Percentiles rank a stretch among this genome's conserved stretches.
Conservation (phyloP, 2,797 vertebrate species). For the Coracias cyanogaster region DNA sequence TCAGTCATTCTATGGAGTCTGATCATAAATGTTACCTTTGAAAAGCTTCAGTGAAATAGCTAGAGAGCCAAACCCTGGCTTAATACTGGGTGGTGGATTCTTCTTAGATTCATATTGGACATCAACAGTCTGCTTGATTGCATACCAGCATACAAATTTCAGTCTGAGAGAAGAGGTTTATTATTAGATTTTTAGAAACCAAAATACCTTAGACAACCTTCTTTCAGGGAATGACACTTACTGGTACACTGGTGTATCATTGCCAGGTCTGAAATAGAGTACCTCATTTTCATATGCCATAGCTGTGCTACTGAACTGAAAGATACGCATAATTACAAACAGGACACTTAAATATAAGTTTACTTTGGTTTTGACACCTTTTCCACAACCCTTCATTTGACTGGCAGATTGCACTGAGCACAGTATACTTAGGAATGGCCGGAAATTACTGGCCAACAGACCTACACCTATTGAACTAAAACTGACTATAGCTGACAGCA, state of each 20-base stretch:
- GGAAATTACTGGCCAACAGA: background rate
- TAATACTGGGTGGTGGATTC: background rate
- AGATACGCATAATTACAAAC: background rate
- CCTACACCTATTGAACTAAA: background rate
- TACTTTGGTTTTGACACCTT: background rate
- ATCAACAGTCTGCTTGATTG: constrained; percentile 13
- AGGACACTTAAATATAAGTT: background rate
- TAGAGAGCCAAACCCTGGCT: constrained; percentile 50
- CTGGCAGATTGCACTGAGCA: background rate
- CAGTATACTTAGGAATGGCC: background rate
- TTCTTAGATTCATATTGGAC: constrained; percentile 13
- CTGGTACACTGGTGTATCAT: constrained; percentile 26
- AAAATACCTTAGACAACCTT: background rate
- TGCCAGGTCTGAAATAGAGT: constrained; percentile 56
- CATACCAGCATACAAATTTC: constrained; percentile 55
- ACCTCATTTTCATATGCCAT: constrained; percentile 71
- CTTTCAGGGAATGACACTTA: constrained; percentile 10
- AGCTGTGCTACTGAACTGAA: constrained; percentile 51
- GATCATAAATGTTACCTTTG: constrained; percentile 64
- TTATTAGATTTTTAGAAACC: background rate
- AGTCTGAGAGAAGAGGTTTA: constrained; percentile 20
- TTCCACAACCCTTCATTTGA: background rate
- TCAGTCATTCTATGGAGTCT: background rate
- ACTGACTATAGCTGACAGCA: background rate
- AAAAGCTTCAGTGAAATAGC: constrained; percentile 63